Evolutionary conservation across 2,888 invertebrate genomes (phyloP).

Genomic region (Caenorhabditis doughertyi): DNA sequence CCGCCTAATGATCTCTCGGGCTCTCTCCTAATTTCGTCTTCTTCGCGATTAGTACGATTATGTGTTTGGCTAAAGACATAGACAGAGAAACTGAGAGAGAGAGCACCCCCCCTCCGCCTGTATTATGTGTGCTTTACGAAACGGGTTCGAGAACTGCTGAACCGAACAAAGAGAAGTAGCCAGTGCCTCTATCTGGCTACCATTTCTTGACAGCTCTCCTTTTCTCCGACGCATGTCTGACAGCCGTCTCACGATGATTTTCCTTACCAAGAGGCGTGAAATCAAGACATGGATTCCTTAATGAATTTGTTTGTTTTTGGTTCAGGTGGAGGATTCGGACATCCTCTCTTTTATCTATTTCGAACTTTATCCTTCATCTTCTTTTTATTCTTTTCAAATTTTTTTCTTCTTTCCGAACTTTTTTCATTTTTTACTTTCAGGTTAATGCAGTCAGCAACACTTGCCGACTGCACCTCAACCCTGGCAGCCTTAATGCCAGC

Average conservation of each 20-base stretch:
- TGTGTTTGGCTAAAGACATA: conserved; percentile 65
- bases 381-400: background rate
- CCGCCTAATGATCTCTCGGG: conserved; percentile 50
- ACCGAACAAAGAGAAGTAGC: conserved; percentile 58
- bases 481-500: conserved; percentile 52
- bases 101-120: conserved; percentile 19
- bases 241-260: conserved; percentile 56
- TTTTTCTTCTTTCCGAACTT: background rate
- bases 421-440: background rate
- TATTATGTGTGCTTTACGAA: conserved; percentile 61
- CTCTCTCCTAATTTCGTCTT: conserved; percentile 31
- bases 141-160: conserved; percentile 65
- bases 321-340: conserved; percentile 39
- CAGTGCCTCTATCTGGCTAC: conserved; percentile 8
- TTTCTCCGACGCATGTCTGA: conserved; percentile 58
- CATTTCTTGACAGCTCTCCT: conserved; percentile 60
- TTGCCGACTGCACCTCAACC: conserved; percentile 55
- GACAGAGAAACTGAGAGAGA: background rate
- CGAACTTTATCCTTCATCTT: background rate
- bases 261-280: conserved; percentile 16
- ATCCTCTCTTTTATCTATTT: conserved; percentile 17
- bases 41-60: conserved; percentile 71
- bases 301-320: conserved; percentile 49
- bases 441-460: conserved; percentile 24
- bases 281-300: conserved; percentile 11